Percentiles rank a stretch among this genome's conserved stretches.
phyloP scores from a whole-genome alignment of 2,888 invertebrate species.

The Blastobasis adustella region DNA sequence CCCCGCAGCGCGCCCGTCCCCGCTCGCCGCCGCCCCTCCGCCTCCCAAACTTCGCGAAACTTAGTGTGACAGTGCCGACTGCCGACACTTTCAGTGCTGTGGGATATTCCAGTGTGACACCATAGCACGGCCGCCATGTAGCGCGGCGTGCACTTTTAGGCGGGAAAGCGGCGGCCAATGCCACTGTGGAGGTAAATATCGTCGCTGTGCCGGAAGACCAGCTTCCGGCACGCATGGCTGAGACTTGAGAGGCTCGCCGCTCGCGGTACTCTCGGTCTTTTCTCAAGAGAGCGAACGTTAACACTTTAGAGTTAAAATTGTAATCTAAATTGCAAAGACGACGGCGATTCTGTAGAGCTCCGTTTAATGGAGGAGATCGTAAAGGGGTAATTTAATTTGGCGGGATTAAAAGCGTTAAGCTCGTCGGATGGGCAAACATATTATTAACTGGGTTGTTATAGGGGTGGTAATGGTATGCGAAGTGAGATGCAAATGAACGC shows the following conservation, averaged over 20 bases:
- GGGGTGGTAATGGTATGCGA: constrained; percentile 1
- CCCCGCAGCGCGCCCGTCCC: constrained; percentile 44
- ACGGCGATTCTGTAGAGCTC: too few species aligned
- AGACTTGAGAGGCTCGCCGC: too few species aligned
- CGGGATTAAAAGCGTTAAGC: too few species aligned
- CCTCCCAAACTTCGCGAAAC: constrained; percentile 6
- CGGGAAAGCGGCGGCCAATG: constrained; percentile 37
- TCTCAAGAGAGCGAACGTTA: too few species aligned
- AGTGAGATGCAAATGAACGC: background rate
- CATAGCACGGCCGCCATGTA: constrained; percentile 25
- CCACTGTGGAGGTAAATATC: constrained; percentile 62
- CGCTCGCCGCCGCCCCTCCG: background rate
- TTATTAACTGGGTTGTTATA: too few species aligned
- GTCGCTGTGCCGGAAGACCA: constrained; percentile 17
- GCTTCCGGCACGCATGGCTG: too few species aligned
- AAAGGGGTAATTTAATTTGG: too few species aligned
- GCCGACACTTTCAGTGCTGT: constrained; percentile 5
- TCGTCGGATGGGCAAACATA: too few species aligned
- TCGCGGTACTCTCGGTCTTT: too few species aligned
- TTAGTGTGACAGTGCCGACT: constrained; percentile 2
- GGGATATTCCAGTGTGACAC: constrained; percentile 5
- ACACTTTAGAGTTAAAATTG: too few species aligned
- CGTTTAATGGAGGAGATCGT: too few species aligned
- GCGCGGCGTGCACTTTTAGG: constrained; percentile 35
- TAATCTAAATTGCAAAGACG: too few species aligned